A percentile compares a stretch with the other conserved stretches of the same genome.
These are phyloP conservation scores for Parnassius apollo DNA, from an alignment of 2,888 invertebrate species.

Conservation along the genomic window DNA sequence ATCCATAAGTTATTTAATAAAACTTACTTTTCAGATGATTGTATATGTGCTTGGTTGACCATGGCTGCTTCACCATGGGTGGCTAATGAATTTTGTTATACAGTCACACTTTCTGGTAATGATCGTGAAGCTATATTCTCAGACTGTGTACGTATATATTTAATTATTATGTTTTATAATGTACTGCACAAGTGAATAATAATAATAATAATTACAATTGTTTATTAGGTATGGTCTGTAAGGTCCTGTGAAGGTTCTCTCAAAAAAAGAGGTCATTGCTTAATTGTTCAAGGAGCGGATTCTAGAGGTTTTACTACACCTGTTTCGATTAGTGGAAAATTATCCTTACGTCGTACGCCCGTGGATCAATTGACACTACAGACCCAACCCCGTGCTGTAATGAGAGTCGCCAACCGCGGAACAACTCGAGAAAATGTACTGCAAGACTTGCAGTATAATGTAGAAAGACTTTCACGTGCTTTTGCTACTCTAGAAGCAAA, in stretches of 20 bases:
- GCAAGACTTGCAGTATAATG: conserved; percentile 62
- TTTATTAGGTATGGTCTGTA: conserved; percentile 67
- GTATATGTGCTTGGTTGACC: conserved; percentile 63
- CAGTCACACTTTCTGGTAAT: conserved; percentile 70
- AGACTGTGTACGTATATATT: conserved; percentile 59
- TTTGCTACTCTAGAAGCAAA: conserved; percentile 62
- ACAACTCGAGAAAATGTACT: conserved; percentile 55
- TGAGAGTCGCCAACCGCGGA: conserved; percentile 67
- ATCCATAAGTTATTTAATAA: neutral
- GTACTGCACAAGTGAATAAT: neutral
- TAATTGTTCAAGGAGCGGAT: conserved; percentile 55
- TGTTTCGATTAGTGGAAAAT: conserved; percentile 54
- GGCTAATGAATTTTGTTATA: conserved; percentile 64
- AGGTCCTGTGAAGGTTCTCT: conserved; percentile 71
- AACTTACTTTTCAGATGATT: conserved; percentile 47
- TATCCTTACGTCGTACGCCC: conserved; percentile 60
- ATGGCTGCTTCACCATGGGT: conserved; percentile 72
- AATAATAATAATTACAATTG: conserved; percentile 7
- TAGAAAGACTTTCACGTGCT: conserved; percentile 58
- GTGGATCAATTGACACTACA: conserved; percentile 49
- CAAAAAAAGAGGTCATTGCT: conserved; percentile 64
- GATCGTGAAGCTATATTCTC: conserved; percentile 75
- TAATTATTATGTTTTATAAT: neutral
- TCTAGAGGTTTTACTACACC: conserved; percentile 58
- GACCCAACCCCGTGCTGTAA: conserved; percentile 64